phyloP scores from a whole-genome alignment of 2,797 vertebrate genomes.

The Holocentrus rufus region DNA sequence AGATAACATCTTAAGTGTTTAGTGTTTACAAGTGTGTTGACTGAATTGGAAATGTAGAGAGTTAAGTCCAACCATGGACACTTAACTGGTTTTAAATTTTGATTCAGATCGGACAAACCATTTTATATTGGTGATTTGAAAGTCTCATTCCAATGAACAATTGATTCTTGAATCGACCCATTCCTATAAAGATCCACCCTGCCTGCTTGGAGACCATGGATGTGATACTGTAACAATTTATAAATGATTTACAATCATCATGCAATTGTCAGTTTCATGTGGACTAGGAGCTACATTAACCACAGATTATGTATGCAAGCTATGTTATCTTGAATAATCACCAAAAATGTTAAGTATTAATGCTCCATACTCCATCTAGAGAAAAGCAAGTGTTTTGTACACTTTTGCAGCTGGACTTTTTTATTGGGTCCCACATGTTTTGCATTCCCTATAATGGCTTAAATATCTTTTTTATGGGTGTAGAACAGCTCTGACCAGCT shows the following conservation, averaged over 20 bases:
- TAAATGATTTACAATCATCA: not conserved
- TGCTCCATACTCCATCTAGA: not conserved
- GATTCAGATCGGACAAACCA: too few species aligned
- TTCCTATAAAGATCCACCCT: not conserved
- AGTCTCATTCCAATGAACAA: too few species aligned
- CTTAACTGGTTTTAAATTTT: too few species aligned
- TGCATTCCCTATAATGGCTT: slow-evolving; percentile 30
- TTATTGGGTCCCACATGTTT: slow-evolving; percentile 40
- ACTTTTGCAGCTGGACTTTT: slow-evolving; percentile 24
- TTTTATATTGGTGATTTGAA: too few species aligned
- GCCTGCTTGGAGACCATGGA: not conserved
- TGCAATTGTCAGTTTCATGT: not conserved
- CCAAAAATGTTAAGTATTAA: slow-evolving; percentile 6
- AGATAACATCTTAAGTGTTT: too few species aligned
- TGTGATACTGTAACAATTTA: not conserved
- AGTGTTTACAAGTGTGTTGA: too few species aligned
- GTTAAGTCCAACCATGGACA: too few species aligned
- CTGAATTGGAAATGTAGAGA: too few species aligned
- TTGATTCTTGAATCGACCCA: too few species aligned
- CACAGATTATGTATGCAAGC: not conserved
- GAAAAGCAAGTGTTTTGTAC: not conserved
- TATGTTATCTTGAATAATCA: slow-evolving; percentile 3
- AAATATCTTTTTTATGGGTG: slow-evolving; percentile 21
- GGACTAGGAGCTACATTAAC: not conserved
- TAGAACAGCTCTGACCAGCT: slow-evolving; percentile 51